These are phyloP conservation scores for Catagonus wagneri DNA, from an alignment of 2,113 vertebrate species.

Conservation along the genomic window DNA sequence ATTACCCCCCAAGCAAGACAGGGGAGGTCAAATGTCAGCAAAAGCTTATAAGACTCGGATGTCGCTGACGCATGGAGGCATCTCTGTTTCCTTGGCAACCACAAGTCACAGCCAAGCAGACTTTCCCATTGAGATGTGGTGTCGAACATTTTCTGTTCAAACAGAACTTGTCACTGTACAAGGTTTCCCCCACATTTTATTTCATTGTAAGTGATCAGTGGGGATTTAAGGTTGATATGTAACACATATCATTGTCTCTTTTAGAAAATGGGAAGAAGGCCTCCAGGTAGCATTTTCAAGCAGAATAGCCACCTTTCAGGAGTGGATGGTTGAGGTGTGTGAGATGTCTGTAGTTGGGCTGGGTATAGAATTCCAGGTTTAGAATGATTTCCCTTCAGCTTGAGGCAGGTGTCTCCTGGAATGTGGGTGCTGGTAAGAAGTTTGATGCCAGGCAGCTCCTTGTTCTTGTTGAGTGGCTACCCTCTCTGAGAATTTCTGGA, in stretches of 20 bases:
- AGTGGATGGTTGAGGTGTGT: fast-evolving
- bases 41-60: fast-evolving
- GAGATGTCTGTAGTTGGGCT: not conserved
- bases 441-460: fast-evolving
- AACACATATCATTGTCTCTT: not conserved
- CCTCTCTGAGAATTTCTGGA: not conserved
- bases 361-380: not conserved
- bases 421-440: not conserved
- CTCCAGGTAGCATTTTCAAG: not conserved
- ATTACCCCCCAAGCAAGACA: not conserved
- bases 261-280: not conserved
- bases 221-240: not conserved
- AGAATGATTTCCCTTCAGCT: not conserved
- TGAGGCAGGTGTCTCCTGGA: not conserved
- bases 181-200: not conserved
- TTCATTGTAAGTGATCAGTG: not conserved
- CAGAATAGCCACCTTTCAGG: not conserved
- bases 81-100: fast-evolving
- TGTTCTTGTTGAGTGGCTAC: not conserved
- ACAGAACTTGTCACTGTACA: fast-evolving
- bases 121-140: fast-evolving
- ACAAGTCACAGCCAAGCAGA: fast-evolving
- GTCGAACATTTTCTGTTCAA: not conserved
- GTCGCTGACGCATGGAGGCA: fast-evolving
- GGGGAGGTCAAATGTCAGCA: not conserved